phyloP scores from a whole-genome alignment of 2,888 invertebrate genomes.

The Dasypolia templi region DNA sequence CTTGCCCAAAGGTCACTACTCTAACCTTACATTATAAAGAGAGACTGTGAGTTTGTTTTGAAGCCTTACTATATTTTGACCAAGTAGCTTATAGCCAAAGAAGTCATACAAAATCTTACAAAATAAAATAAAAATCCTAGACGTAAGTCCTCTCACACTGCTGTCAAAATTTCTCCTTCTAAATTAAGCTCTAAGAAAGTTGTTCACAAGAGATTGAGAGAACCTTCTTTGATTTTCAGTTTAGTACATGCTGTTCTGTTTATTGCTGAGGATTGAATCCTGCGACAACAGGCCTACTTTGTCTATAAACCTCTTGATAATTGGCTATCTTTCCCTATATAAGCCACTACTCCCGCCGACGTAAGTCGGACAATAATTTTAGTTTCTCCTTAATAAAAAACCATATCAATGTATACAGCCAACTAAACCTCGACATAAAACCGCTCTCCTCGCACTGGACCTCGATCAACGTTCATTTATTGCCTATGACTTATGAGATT shows the following conservation, averaged over 20 bases:
- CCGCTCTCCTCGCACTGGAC: constrained; percentile 73
- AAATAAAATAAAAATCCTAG: constrained; percentile 19
- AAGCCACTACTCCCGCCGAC: constrained; percentile 12
- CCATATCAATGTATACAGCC: constrained; percentile 64
- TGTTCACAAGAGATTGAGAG: constrained; percentile 44
- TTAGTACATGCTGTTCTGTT: constrained; percentile 25
- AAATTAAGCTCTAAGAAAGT: constrained; percentile 52
- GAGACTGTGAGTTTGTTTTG: constrained; percentile 25
- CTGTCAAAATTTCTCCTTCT: constrained; percentile 52
- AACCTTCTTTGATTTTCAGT: constrained; percentile 42
- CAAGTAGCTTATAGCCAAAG: constrained; percentile 31
- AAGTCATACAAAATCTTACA: constrained; percentile 14
- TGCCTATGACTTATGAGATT: constrained; percentile 72
- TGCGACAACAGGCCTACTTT: constrained; percentile 17
- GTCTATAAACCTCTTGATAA: constrained; percentile 18
- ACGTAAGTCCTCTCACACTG: constrained; percentile 49
- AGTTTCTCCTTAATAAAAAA: constrained; percentile 38
- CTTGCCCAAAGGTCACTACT: constrained; percentile 26
- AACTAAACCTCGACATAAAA: constrained; percentile 67
- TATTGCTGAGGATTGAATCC: constrained; percentile 43
- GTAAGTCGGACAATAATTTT: constrained; percentile 26
- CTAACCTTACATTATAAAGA: constrained; percentile 57
- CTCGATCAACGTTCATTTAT: constrained; percentile 70
- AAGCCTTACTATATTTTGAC: constrained; percentile 31
- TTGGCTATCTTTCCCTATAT: constrained; percentile 12